Base-by-base conservation (phyloP, 2,888 invertebrate genomes). In the Brenthis daphne region DNA sequence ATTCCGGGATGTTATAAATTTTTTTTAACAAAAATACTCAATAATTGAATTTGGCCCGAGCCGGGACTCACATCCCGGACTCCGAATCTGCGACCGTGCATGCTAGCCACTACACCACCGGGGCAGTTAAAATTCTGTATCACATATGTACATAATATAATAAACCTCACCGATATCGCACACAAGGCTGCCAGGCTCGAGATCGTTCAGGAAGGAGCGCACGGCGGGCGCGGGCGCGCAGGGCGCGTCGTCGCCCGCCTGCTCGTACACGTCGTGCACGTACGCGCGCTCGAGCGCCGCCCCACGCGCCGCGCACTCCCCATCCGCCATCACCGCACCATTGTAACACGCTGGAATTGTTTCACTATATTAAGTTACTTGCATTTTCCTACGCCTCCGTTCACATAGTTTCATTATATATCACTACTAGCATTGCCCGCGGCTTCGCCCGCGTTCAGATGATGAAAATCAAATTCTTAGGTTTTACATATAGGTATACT, bases 231-330 rank as follows among this genome's bases (percentile, higher is more conserved):
- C 89, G 73, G 87, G 86, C 75, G 85, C 82, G 16, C 84, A 80
- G 57, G 81, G 80, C 66, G 68, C 93, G 66, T 88, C 93, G 55
- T 94, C 96, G 77, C 95, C 96, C 79, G 97, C 97, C 87, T 98
- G 96, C 85, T 99, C 97, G 94, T 99, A 99, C 75, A 99, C 98
- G 90, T 99, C 97, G 91, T 98, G 97, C 75, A 98, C 98, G 90
- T 98, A 98, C 75, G 98, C 97, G 88, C 89, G 88, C 82, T 90
- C 90, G 77, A 90, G 86, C 69, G 89, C 89, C 72, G 87, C 75
- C 83, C 88, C 75, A 85, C 92, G 76, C 85, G 88, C 73, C 85
- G 85, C 74, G 86, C 87, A 76, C 86, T 88, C 56, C 77, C 78
- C 89, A 87, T 88, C 90, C 85, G 89, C 90, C 91, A 90, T 91